A percentile compares a stretch with the other conserved stretches of the same genome.
Conservation (phyloP, 2,888 invertebrate genomes). For the Adelognathus sp. region DNA sequence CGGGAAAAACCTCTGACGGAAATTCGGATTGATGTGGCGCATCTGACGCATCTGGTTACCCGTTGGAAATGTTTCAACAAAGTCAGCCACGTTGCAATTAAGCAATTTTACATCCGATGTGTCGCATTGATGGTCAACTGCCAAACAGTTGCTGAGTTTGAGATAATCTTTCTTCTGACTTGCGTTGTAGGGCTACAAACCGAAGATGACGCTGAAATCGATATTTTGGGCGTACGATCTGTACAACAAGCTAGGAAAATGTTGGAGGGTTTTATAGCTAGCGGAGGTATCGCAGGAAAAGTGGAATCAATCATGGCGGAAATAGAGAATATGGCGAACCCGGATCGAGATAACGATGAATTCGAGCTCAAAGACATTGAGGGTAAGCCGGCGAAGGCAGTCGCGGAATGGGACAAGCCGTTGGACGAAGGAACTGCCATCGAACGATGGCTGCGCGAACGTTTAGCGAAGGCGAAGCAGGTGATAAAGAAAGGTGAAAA, state of each 20-base stretch:
- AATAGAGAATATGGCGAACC: too few relatives aligned
- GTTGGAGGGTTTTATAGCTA: background rate
- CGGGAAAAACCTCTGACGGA: slow-evolving; percentile 10
- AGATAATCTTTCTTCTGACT: background rate
- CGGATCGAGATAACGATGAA: too few relatives aligned
- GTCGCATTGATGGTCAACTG: slow-evolving; percentile 29
- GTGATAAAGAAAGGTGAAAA: background rate
- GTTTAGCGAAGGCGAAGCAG: background rate
- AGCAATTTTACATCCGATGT: slow-evolving; percentile 48
- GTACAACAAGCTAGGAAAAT: background rate
- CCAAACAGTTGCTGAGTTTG: background rate
- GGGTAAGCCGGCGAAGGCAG: too few relatives aligned
- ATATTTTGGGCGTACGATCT: background rate
- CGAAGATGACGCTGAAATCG: background rate
- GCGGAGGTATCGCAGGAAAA: background rate
- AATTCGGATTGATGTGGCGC: slow-evolving; percentile 54
- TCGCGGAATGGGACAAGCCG: background rate
- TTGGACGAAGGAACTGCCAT: background rate
- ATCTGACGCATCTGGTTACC: slow-evolving; percentile 48
- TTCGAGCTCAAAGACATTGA: too few relatives aligned
- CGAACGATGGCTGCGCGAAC: background rate
- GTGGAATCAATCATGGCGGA: background rate
- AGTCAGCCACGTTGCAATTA: slow-evolving; percentile 20
- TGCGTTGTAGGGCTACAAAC: slow-evolving; percentile 11
- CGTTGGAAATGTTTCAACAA: slow-evolving; percentile 44